phyloP scores from a whole-genome alignment of 1,140 invertebrate species.

The Dreissena polymorpha region DNA sequence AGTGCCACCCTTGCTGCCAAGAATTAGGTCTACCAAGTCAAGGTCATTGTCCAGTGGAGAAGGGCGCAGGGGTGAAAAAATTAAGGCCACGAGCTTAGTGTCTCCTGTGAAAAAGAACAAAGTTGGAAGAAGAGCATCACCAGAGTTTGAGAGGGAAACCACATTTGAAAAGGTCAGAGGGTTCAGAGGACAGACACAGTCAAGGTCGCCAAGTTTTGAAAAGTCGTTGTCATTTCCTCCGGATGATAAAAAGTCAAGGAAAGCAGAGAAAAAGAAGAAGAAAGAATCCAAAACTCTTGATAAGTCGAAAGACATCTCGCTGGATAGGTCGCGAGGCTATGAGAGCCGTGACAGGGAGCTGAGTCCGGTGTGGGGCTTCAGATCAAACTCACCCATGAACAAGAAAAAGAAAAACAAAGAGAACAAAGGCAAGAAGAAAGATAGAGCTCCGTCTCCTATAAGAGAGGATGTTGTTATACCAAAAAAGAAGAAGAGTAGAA shows the following conservation, averaged over 20 bases:
- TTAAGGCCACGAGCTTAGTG: conserved; percentile 36
- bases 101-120: conserved; percentile 51
- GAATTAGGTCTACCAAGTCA: conserved; percentile 46
- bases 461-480: conserved; percentile 44
- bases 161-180: conserved; percentile 38
- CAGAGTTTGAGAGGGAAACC: conserved; percentile 34
- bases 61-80: conserved; percentile 33
- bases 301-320: conserved; percentile 25
- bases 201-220: conserved; percentile 54
- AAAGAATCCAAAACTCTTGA: conserved; percentile 40
- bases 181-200: conserved; percentile 37
- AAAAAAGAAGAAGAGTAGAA: conserved; percentile 38
- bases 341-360: conserved; percentile 11
- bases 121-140: conserved; percentile 35
- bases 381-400: conserved; percentile 28
- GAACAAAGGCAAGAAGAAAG: conserved; percentile 56
- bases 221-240: conserved; percentile 55
- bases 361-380: conserved; percentile 36
- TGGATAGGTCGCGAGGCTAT: conserved; percentile 20
- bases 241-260: conserved; percentile 50
- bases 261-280: conserved; percentile 46
- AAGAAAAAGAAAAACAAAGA: conserved; percentile 58
- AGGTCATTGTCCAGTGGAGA: conserved; percentile 47
- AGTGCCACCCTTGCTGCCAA: conserved; percentile 5
- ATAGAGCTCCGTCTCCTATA: conserved; percentile 43